Conservation (phyloP, 2,113 vertebrate species). For the Microcebus murinus region DNA sequence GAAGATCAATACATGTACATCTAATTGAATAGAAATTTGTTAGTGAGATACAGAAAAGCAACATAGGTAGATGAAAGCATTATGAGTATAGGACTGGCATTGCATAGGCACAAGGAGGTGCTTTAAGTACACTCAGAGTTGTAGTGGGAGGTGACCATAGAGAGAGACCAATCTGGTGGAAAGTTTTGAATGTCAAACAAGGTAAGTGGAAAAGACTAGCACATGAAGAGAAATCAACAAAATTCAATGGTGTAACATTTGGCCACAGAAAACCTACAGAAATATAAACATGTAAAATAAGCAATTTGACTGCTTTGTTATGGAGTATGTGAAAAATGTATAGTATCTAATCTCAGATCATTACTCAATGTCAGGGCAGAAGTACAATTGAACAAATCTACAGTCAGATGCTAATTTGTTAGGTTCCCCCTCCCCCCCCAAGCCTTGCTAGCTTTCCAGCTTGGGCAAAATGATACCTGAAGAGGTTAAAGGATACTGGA, state of each 20-base stretch:
- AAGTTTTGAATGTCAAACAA: background rate
- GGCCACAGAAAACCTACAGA: background rate
- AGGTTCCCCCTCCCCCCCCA: background rate
- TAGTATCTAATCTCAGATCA: background rate
- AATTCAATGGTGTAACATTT: background rate
- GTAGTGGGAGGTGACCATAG: background rate
- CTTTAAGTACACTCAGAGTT: background rate
- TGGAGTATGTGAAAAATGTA: background rate
- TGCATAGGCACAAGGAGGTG: no score
- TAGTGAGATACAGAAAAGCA: background rate
- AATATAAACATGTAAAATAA: background rate
- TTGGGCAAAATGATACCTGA: constrained; percentile 25
- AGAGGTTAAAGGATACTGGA: background rate
- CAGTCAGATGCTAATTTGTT: background rate
- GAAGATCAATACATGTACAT: constrained; percentile 41
- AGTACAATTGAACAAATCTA: background rate
- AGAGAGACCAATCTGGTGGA: no score
- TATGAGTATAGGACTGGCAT: background rate
- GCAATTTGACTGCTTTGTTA: background rate
- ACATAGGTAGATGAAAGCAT: background rate
- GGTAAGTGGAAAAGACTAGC: no score
- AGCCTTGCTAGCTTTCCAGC: background rate
- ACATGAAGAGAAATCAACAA: background rate
- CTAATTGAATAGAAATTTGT: constrained; percentile 27
- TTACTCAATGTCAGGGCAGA: background rate